phyloP scores from a whole-genome alignment of 2,888 invertebrate genomes.

The Ectemnius cavifrons region DNA sequence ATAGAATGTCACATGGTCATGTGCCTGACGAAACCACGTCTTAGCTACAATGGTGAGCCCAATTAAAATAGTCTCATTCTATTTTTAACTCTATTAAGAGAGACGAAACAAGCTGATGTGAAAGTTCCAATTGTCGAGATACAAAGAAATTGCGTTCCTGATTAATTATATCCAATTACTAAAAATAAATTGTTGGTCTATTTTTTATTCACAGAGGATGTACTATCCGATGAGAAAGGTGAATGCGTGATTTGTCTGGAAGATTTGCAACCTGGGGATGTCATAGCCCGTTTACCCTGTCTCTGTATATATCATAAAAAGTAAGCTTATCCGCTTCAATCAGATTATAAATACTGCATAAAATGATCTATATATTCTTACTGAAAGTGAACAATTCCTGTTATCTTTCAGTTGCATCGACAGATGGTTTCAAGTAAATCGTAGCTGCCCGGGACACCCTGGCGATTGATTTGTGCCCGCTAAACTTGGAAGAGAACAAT shows the following conservation, averaged over 20 bases:
- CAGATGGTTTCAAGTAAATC: conserved; percentile 99
- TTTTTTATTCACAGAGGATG: conserved; percentile 86
- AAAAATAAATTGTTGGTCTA: conserved; percentile 6
- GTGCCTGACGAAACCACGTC: conserved; percentile 99
- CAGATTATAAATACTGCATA: neutral
- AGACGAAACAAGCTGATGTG: neutral
- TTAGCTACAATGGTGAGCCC: conserved; percentile 95
- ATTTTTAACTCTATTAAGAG: too few species aligned
- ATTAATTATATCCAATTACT: neutral
- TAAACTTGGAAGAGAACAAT: conserved; percentile 62
- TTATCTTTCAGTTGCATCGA: conserved; percentile 94
- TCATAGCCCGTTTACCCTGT: conserved; percentile 98
- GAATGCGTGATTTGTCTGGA: conserved; percentile 99
- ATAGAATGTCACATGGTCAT: conserved; percentile 99
- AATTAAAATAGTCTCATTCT: conserved; percentile 4
- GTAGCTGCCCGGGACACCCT: conserved; percentile 99
- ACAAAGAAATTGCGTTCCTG: conserved; percentile 1
- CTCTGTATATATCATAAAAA: conserved; percentile 99
- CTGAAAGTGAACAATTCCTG: neutral
- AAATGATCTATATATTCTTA: neutral
- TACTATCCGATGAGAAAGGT: conserved; percentile 96
- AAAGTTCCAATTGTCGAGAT: neutral
- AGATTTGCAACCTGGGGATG: conserved; percentile 96
- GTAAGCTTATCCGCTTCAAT: conserved; percentile 79
- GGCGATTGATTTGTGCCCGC: conserved; percentile 84